phyloP scores from a whole-genome alignment of 2,797 vertebrate genomes.

The Toxotes lorentzi region DNA sequence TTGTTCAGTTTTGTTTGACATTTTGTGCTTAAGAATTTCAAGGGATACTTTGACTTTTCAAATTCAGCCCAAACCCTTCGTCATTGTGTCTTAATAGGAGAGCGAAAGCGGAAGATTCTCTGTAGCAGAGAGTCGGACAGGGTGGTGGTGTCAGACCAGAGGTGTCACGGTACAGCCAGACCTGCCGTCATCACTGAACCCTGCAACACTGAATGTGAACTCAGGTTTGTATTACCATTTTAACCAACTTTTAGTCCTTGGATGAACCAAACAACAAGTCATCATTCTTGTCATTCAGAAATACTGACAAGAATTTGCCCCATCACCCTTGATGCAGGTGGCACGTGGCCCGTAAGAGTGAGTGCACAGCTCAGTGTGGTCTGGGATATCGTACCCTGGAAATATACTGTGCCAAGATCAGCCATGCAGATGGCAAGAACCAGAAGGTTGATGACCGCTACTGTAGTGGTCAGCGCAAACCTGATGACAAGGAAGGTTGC shows the following conservation, averaged over 20 bases:
- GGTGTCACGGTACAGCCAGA: constrained; percentile 90
- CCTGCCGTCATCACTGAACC: constrained; percentile 89
- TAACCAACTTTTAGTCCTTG: not conserved
- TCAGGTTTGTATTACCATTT: constrained; percentile 86
- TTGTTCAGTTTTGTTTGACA: not conserved
- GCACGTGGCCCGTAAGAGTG: constrained; percentile 92
- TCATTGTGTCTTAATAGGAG: constrained; percentile 84
- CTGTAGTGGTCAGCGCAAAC: constrained; percentile 90
- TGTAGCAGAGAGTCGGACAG: constrained; percentile 95
- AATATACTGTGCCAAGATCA: constrained; percentile 94
- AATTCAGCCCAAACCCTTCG: not conserved
- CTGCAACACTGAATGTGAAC: constrained; percentile 95
- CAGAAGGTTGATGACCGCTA: constrained; percentile 94
- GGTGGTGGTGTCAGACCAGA: constrained; percentile 95
- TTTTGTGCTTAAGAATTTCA: not conserved
- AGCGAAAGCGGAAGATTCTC: constrained; percentile 91
- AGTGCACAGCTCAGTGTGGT: constrained; percentile 94
- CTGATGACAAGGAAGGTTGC: constrained; percentile 92
- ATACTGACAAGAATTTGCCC: not conserved
- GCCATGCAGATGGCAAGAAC: constrained; percentile 87
- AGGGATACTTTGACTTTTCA: too few species aligned
- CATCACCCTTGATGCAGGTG: constrained; percentile 84
- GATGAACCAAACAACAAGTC: not conserved
- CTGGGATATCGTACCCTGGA: constrained; percentile 92
- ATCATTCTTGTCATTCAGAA: not conserved